Percentiles rank a stretch among this genome's conserved stretches.
These are phyloP conservation scores for Phrynocephalus forsythii DNA, from an alignment of 2,797 vertebrate genomes.

Conservation along the genomic window DNA sequence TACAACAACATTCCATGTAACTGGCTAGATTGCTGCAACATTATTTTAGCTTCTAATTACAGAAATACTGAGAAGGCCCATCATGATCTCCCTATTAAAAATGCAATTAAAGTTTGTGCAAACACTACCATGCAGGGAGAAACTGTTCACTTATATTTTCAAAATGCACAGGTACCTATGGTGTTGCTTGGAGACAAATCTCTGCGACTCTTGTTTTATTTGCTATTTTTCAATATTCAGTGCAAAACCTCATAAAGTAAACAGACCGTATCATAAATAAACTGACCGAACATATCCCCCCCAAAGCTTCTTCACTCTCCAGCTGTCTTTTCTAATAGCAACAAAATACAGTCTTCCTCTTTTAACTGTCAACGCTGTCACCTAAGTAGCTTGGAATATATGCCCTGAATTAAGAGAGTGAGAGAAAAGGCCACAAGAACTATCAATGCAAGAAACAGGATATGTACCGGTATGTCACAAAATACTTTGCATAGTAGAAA, in stretches of 20 bases:
- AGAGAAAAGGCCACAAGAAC: neutral
- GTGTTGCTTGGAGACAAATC: slow-evolving; percentile 43
- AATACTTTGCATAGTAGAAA: no score
- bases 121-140: slow-evolving; percentile 35
- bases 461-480: neutral
- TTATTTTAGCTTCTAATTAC: slow-evolving; percentile 36
- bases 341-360: neutral
- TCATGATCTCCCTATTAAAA: slow-evolving; percentile 37
- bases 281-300: neutral
- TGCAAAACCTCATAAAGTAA: slow-evolving; percentile 21
- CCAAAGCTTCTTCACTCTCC: neutral
- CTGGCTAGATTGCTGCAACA: slow-evolving; percentile 6
- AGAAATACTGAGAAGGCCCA: slow-evolving; percentile 18
- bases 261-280: neutral
- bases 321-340: neutral
- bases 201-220: slow-evolving; percentile 34
- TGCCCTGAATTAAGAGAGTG: neutral
- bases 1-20: slow-evolving; percentile 41
- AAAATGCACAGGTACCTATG: slow-evolving; percentile 49
- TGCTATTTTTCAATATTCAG: slow-evolving; percentile 27
- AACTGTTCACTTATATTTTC: slow-evolving; percentile 37
- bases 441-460: neutral
- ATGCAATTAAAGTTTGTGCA: slow-evolving; percentile 45
- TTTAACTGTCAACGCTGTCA: neutral
- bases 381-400: neutral